These are phyloP conservation scores for Heliothis subflexa DNA, from an alignment of 1,140 invertebrate genomes.

Conservation along the genomic window DNA sequence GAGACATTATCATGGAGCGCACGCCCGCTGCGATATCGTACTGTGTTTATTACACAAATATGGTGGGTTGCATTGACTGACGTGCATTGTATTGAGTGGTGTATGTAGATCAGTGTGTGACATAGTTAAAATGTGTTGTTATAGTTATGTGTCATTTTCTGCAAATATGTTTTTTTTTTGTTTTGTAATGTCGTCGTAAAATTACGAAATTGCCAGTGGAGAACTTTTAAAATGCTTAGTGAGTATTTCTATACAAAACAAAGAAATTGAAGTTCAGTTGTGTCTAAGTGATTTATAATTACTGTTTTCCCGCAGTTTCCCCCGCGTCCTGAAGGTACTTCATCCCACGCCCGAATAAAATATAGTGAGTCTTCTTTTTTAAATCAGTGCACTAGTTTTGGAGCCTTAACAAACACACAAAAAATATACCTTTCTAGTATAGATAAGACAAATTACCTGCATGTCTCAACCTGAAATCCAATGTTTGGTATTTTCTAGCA, in stretches of 20 bases:
- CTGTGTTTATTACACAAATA: not conserved
- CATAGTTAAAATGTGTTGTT: not conserved
- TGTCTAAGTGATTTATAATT: too few relatives aligned
- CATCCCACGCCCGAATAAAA: too few relatives aligned
- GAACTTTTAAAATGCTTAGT: too few relatives aligned
- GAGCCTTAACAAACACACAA: too few relatives aligned
- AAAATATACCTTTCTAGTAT: not conserved
- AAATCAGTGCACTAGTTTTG: too few relatives aligned
- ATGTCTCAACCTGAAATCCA: conserved; percentile 94
- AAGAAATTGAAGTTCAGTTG: too few relatives aligned
- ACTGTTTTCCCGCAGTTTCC: too few relatives aligned
- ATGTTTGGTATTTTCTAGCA: conserved; percentile 93
- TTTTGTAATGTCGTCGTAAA: not conserved
- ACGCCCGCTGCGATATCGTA: conserved; percentile 60
- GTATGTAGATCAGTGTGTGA: not conserved
- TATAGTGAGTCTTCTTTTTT: too few relatives aligned
- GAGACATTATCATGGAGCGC: conserved; percentile 68
- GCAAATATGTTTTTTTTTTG: not conserved
- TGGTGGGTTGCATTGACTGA: not conserved
- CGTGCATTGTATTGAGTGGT: not conserved
- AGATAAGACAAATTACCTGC: conserved; percentile 81
- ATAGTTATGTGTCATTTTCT: not conserved
- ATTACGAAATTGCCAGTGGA: too few relatives aligned
- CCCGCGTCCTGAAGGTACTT: too few relatives aligned
- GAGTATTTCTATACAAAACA: too few relatives aligned